phyloP scores from a whole-genome alignment of 2,797 vertebrate species.

The Luscinia megarhynchos region DNA sequence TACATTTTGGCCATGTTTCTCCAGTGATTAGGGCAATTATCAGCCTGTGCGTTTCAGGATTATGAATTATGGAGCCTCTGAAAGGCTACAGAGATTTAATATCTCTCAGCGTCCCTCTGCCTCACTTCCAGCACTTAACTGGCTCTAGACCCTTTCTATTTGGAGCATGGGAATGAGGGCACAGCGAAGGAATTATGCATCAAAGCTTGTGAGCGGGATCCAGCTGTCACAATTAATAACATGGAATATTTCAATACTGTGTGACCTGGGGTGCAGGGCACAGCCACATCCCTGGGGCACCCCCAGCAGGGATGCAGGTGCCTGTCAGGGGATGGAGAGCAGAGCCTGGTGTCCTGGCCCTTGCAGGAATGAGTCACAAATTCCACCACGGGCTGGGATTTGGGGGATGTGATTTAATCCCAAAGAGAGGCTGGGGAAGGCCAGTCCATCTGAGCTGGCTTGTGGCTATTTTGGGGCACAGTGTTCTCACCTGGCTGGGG shows the following conservation, averaged over 20 bases:
- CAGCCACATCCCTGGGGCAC: background rate
- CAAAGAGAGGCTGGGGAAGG: background rate
- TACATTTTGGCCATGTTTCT: slow-evolving; percentile 79
- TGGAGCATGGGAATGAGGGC: background rate
- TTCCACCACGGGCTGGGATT: background rate
- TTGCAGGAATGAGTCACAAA: background rate
- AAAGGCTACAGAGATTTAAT: slow-evolving; percentile 60
- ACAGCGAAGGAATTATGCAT: background rate
- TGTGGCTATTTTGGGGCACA: background rate
- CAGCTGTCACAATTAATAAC: background rate
- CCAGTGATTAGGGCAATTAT: slow-evolving; percentile 81
- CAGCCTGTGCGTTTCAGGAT: slow-evolving; percentile 72
- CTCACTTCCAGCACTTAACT: background rate
- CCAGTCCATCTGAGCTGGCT: background rate
- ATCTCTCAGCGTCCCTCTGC: background rate
- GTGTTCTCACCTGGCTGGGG: background rate
- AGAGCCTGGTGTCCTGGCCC: background rate
- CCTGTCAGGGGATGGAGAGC: background rate
- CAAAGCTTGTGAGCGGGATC: background rate
- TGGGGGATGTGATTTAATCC: background rate
- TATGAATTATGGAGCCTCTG: slow-evolving; percentile 76
- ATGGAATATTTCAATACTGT: accelerated
- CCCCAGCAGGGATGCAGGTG: background rate
- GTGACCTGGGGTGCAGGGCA: accelerated
- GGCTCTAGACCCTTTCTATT: background rate